Evolutionary conservation across 1,140 invertebrate genomes (phyloP), one percentile per base, ranked within the genome.

Genomic region (Leptopilina clavipes): DNA sequence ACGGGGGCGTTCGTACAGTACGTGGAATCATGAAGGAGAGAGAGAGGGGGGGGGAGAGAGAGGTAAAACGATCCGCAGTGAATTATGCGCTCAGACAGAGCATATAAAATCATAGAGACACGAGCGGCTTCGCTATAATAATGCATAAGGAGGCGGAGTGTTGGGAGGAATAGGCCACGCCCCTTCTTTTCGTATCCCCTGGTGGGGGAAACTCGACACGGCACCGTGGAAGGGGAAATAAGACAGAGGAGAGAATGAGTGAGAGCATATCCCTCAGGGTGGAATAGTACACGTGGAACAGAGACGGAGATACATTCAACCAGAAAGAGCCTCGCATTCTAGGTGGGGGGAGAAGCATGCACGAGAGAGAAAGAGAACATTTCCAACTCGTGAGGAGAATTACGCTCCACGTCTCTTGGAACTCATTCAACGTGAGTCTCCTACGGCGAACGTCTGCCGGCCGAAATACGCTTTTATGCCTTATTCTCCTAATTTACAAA

Each of bases 101-200:
- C 85, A 88, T 87, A 89, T 89, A 89, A 90, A 89, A 89, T 89
- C 87, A 89, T 89, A 90, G 86, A 86, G 83, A 84, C 83, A 82
- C 83, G 83, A 79, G 82, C 77, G 75, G 80, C 77, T 79, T 82
- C 77, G 84, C 79, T 87, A 90, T 90, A 89, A 90, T 90, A 90
- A 90, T 90, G 89, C 89, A 90, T 90, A 90, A 90, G 88, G 86
- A 83, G 89, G 89, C 86, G 89, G 87, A 80, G 76, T 82, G 78
- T 74, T 73, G 72, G 81, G 76, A 76, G 79, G 79, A 70, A 71
- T 70, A 81, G 75, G 79, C 83, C 83, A 82, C 83, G 84, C 82
- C 82, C 71, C 76, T 52, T 48, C 54, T 71, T 65, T 31, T 37
- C 56, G 22, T 74, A 76, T 73, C 65, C 76, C 3, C 72, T 17